Base-by-base conservation (phyloP, 2,888 invertebrate genomes). In the Pherbina coryleti region DNA sequence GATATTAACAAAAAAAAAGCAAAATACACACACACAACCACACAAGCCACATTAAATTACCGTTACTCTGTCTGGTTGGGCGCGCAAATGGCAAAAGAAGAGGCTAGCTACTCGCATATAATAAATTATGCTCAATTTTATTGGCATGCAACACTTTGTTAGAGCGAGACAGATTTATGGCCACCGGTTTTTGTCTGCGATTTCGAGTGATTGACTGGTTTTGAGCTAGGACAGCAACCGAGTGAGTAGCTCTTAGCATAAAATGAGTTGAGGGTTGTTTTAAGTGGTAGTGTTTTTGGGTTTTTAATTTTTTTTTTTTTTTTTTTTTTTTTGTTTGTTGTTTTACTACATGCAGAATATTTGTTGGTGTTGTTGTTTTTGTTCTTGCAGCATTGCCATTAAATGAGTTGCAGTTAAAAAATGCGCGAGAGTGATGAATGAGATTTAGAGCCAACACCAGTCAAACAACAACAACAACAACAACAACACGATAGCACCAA, bases 361-460 rank as follows among this genome's bases (percentile, higher is more conserved):
- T 31, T 34, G 53, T 34, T 75, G n/a, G 74, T 49, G 53, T 31
- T 57, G 70, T 75, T 75, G 72, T 71, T 25, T 49, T 57, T 51
- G 37, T 37, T 49, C 25, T n/a, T 37, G 11, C 51, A 7, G n/a
- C 19, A 69, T 19, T 51, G 75, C 55, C 53, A 62, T 55, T 60
- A n/a, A 25, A 60, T 60, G 60, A 60, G 60, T 60, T 60, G 60
- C 25, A 14, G 67, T 44, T 37, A 25, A 31, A 25, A 28, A 70
- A 19, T 75, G 75, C 62, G 71, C 73, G 64, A 82, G 82, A 84
- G 85, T 86, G 86, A 86, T 86, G 86, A 86, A 86, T 86, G 86
- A 86, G 87, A 85, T 86, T 86, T 86, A 84, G 80, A 84, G 83
- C 78, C 81, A 37, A 9, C 34, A 64, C 31, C 31, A 64, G n/a